Conservation (phyloP, 2,888 invertebrate species). For the Athetis lepigone region DNA sequence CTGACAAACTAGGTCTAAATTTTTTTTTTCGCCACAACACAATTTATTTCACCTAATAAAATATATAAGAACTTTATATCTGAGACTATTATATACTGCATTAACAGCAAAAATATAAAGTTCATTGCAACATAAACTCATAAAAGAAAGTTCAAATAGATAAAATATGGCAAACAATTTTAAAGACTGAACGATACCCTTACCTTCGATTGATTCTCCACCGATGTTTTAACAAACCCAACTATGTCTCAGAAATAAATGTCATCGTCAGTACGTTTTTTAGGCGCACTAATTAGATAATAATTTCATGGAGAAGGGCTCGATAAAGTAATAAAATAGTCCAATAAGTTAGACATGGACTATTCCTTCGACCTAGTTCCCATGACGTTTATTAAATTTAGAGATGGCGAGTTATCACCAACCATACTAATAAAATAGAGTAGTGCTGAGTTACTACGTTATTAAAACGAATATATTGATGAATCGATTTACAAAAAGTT, state of each 20-base stretch:
- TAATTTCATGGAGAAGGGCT: constrained; percentile 67
- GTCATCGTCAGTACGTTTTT: constrained; percentile 72
- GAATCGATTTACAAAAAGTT: no score
- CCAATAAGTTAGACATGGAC: constrained; percentile 75
- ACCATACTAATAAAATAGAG: constrained; percentile 54
- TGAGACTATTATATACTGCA: constrained; percentile 57
- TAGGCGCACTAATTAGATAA: constrained; percentile 61
- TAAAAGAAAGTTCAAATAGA: constrained; percentile 81
- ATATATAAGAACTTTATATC: constrained; percentile 42
- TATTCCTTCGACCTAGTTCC: constrained; percentile 86
- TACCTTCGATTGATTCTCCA: constrained; percentile 79
- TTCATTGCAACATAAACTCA: constrained; percentile 65
- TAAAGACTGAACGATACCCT: constrained; percentile 74
- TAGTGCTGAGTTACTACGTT: constrained; percentile 23
- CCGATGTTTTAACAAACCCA: constrained; percentile 72
- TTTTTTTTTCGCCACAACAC: constrained; percentile 71
- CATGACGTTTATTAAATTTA: constrained; percentile 76
- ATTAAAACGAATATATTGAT: background rate
- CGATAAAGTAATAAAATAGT: constrained; percentile 70
- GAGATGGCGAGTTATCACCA: constrained; percentile 55
- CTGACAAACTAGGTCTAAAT: constrained; percentile 74
- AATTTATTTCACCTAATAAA: constrained; percentile 46
- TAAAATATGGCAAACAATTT: constrained; percentile 88
- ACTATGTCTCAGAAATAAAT: constrained; percentile 70
- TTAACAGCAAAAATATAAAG: constrained; percentile 59